A percentile compares a stretch with the other conserved stretches of the same genome.
Conservation (phyloP, 2,888 invertebrate genomes). For the Tanytarsus gracilentus region DNA sequence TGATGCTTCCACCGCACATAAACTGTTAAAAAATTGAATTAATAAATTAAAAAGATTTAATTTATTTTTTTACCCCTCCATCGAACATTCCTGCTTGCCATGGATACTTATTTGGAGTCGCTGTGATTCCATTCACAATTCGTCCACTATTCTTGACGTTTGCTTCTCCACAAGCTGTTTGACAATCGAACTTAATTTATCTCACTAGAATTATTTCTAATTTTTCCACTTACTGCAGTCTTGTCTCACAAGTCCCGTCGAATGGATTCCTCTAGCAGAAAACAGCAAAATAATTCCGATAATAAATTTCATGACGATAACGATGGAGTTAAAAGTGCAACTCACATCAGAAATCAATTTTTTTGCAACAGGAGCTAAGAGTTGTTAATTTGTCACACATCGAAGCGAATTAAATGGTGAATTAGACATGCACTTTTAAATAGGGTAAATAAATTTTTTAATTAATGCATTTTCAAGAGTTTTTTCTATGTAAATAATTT, state of each 20-base stretch:
- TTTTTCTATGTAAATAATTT: too few relatives aligned
- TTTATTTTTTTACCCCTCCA: neutral
- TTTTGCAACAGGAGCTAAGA: too few relatives aligned
- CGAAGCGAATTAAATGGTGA: too few relatives aligned
- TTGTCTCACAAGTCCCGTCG: neutral
- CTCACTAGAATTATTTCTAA: neutral
- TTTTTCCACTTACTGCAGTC: conserved; percentile 6
- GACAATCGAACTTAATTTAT: neutral
- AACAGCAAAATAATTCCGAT: neutral
- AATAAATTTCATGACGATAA: too few relatives aligned
- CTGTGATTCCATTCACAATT: conserved; percentile 16
- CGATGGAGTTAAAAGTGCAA: too few relatives aligned
- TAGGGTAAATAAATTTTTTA: too few relatives aligned
- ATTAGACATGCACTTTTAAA: too few relatives aligned
- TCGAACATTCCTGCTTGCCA: conserved; percentile 27
- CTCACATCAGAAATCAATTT: too few relatives aligned
- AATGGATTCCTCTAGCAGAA: neutral
- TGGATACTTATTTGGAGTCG: conserved; percentile 16
- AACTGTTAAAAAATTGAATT: neutral
- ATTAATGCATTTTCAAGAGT: too few relatives aligned
- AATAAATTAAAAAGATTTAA: neutral
- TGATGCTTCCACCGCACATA: conserved; percentile 28
- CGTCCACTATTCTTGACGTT: conserved; percentile 1
- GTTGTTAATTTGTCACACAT: too few relatives aligned
- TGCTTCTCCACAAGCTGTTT: conserved; percentile 17